Conservation (phyloP, 2,888 invertebrate genomes). For the Aporophyla nigra region DNA sequence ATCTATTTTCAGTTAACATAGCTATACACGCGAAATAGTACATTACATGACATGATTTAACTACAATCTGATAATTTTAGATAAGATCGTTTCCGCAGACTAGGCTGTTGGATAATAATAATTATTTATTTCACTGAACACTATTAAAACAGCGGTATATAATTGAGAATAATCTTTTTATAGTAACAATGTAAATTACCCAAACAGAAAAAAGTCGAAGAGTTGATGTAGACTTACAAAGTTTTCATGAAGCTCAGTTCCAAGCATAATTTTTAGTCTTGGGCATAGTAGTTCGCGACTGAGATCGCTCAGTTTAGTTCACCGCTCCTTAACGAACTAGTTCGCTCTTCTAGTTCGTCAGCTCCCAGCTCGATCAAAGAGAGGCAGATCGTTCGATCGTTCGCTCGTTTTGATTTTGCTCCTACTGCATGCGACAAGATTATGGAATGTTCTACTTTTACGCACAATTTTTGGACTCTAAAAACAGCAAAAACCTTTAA, state of each 20-base stretch:
- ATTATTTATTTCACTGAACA: not conserved
- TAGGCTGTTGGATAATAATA: not conserved
- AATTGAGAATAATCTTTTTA: not conserved
- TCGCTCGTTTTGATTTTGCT: too few relatives aligned
- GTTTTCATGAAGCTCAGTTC: not conserved
- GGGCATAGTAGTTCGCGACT: too few relatives aligned
- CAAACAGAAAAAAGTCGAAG: not conserved
- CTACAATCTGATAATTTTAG: constrained; percentile 24
- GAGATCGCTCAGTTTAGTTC: too few relatives aligned
- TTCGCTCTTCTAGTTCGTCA: too few relatives aligned
- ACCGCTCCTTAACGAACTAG: too few relatives aligned
- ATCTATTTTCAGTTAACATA: not conserved
- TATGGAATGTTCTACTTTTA: too few relatives aligned
- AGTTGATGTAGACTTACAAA: not conserved
- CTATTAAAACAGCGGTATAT: not conserved
- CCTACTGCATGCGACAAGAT: too few relatives aligned
- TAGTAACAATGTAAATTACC: not conserved
- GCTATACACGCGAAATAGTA: not conserved
- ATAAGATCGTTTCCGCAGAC: constrained; percentile 16
- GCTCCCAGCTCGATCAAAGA: too few relatives aligned
- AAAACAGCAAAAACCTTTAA: too few relatives aligned
- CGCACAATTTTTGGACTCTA: too few relatives aligned
- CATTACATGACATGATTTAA: constrained; percentile 7
- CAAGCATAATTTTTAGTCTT: too few relatives aligned
- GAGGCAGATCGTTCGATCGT: too few relatives aligned